phyloP scores from a whole-genome alignment of 1,140 invertebrate genomes.

The Diorhabda sublineata region DNA sequence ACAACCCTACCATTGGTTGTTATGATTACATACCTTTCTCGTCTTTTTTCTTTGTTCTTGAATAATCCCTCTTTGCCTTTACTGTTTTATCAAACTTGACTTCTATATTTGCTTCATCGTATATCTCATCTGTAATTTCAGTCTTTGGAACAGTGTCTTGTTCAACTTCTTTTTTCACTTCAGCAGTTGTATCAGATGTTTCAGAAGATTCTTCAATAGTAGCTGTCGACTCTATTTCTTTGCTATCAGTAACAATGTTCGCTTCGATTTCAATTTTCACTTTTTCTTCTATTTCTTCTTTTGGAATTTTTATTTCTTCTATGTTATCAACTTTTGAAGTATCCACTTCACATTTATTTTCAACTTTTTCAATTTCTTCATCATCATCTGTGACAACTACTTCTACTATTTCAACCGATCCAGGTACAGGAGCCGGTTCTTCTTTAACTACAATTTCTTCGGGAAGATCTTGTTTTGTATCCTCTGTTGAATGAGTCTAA shows the following conservation, averaged over 20 bases:
- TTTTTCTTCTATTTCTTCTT: constrained; percentile 28
- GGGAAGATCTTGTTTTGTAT: constrained; percentile 6
- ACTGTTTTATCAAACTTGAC: constrained; percentile 51
- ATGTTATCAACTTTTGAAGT: constrained; percentile 24
- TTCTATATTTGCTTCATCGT: constrained; percentile 58
- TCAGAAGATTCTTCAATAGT: constrained; percentile 37
- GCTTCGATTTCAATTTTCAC: constrained; percentile 18
- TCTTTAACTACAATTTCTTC: constrained; percentile 12
- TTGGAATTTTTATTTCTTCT: constrained; percentile 29
- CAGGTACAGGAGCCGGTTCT: constrained; percentile 18
- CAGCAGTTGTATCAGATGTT: constrained; percentile 9
- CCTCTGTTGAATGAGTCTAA: background rate
- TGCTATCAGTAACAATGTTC: constrained; percentile 19
- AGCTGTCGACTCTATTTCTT: constrained; percentile 27
- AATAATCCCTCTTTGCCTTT: constrained; percentile 48
- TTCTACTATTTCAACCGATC: constrained; percentile 39
- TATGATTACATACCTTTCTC: constrained; percentile 35
- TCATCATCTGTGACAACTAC: constrained; percentile 41
- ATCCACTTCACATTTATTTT: constrained; percentile 41
- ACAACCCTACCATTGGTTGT: background rate
- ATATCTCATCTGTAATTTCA: constrained; percentile 39
- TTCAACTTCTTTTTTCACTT: constrained; percentile 22
- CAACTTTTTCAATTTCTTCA: constrained; percentile 42
- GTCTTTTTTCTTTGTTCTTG: constrained; percentile 48
- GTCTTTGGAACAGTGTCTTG: constrained; percentile 19